Base-by-base conservation (phyloP, 2,113 vertebrate species). In the Telmatochromis brichardi region DNA sequence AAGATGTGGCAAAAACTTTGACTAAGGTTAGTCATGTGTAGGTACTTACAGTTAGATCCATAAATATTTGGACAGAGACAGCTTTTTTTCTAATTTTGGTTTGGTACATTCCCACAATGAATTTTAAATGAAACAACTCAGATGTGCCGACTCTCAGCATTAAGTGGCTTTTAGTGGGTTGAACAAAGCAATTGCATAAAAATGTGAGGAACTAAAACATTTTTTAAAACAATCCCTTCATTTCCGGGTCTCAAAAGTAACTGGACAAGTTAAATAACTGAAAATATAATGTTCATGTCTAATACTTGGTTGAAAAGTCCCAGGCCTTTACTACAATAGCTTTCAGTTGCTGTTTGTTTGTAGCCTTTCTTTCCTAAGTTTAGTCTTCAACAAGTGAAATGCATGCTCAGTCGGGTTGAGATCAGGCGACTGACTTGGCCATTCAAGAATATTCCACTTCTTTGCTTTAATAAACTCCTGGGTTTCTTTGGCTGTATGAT, bases 301-400 rank as follows among this genome's bases (percentile, higher is more conserved):
- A 65, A 65, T n/a, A 65, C 60, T n/a, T 65, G 31, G 31, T 65
- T 65, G 31, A 65, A 65, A 65, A 65, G 7, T 63, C 4, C 58
- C 2, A 63, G 31, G 31, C 31, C 31, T 35, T 65, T 12, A 35
- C 31, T 63, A 4, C 31, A 63, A 31, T 7, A 35, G 31, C 31
- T 63, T 63, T 33, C 58, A 63, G 58, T 63, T 65, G 6, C 6
- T 65, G 2, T 35, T n/a, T 65, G 17, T 37, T 65, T 65, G 31
- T 63, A 0, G 28, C 28, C 9, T 19, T 63, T 33, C 15, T 33
- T 33, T 63, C 28, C 58, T 0, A 63, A 19, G 1, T 33, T 63
- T 63, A 63, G 9, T 35, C 58, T 63, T 63, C 15, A 63, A 3
- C 31, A 63, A 63, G 31, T 19, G 58, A 63, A 33, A 19, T 63